Evolutionary conservation across 1,140 invertebrate species (phyloP), one percentile per base, ranked within the genome.

Genomic region (Pachypsylla venusta): DNA sequence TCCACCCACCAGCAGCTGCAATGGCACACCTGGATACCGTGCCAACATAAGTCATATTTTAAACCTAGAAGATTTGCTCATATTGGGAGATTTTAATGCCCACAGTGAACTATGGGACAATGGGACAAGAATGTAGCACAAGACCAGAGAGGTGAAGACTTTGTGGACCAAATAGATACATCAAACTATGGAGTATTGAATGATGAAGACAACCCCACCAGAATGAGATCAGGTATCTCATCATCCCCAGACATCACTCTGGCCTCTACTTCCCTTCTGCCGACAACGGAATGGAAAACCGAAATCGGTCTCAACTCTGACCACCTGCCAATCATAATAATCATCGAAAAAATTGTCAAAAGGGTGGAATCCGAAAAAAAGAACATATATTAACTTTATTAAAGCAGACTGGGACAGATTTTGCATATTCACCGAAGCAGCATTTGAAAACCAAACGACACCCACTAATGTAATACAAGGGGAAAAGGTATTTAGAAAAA

Each of bases 241-340:
- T 56, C 55, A 56, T 56, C 55, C 3, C 55, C 25, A 5, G 55
- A 56, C 26, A 56, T 56, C 55, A 56, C 55, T 25, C 22, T 56
- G 16, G 55, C 55, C 14, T n/a, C 26, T 28, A 35, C 55, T 7
- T 56, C 55, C 26, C 55, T 56, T 16, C 55, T 56, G 19, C 55
- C 55, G 3, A 14, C 13, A 4, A 3, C 28, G 13, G 25, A 56
- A n/a, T 56, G 55, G 55, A 56, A 3, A 14, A 35, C 30, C 27
- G 55, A 56, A 35, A 56, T 56, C 30, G 28, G 13, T 22, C 55
- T 56, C 14, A 30, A 27, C 26, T 56, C 55, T 3, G 55, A 56
- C 26, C 55, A 56, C 30, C 28, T 56, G 20, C 55, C 55, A 27
- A 56, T 56, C 27, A 26, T 35, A 25, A 56, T 56, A 14, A 56